Conservation (phyloP, 2,797 vertebrate genomes). For the Poliocrania exsul region DNA sequence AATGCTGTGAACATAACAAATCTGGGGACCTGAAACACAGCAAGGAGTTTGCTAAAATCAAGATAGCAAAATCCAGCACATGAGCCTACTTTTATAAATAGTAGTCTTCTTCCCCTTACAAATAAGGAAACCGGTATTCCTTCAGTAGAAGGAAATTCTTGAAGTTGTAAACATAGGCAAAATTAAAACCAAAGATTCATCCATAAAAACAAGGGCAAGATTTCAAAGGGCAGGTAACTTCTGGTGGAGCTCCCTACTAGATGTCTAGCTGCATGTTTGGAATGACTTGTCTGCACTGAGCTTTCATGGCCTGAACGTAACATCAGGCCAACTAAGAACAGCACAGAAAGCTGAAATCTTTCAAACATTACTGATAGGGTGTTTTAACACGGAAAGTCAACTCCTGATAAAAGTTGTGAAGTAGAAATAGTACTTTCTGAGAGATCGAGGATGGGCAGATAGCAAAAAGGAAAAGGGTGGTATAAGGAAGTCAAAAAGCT, state of each 20-base stretch:
- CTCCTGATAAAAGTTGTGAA: not conserved
- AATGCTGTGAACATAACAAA: not conserved
- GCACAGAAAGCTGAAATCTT: not conserved
- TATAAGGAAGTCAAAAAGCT: not conserved
- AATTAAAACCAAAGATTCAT: not conserved
- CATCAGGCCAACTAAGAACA: not conserved
- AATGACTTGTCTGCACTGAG: not conserved
- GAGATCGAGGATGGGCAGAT: not conserved
- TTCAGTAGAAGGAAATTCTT: not conserved
- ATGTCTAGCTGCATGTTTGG: not conserved
- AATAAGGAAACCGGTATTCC: not conserved
- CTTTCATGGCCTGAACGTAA: not conserved
- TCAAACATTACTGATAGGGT: not conserved
- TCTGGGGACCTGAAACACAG: not conserved
- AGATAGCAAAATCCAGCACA: not conserved
- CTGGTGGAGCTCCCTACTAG: not conserved
- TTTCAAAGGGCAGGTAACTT: not conserved
- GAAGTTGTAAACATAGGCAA: not conserved
- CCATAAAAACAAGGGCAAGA: not conserved
- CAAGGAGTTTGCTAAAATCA: slow-evolving; percentile 6
- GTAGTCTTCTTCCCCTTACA: not conserved
- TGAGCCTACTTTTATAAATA: not conserved
- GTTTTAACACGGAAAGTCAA: not conserved
- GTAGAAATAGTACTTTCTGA: not conserved
- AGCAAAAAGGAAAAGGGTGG: not conserved